phyloP scores from a whole-genome alignment of 2,797 vertebrate genomes.

The Cirrhinus molitorella region DNA sequence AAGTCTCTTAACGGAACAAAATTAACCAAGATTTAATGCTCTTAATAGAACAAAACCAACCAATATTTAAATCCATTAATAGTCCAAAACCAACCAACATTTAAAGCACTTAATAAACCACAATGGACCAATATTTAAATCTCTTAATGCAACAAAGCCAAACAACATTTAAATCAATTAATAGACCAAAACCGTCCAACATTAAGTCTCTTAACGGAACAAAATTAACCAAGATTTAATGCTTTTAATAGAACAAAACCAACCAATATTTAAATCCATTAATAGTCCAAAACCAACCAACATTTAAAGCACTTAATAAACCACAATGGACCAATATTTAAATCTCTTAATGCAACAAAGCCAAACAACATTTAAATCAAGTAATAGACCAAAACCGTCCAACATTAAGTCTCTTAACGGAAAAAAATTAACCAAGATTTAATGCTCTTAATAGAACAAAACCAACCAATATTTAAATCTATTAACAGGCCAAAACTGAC shows the following conservation, averaged over 20 bases:
- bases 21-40: too few relatives aligned
- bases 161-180: neutral
- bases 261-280: neutral
- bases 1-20: too few relatives aligned
- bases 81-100: too few relatives aligned
- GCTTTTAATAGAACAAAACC: neutral
- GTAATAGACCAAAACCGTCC: neutral
- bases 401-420: neutral
- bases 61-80: too few relatives aligned
- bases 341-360: neutral
- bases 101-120: too few relatives aligned
- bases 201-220: neutral
- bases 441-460: too few relatives aligned
- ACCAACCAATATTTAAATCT: neutral
- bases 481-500: neutral
- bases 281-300: neutral
- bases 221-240: neutral
- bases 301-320: neutral
- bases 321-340: neutral
- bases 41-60: too few relatives aligned
- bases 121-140: neutral
- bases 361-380: neutral
- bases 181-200: neutral
- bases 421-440: too few relatives aligned
- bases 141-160: neutral